These are phyloP conservation scores for Globicephala melas DNA, from an alignment of 2,113 vertebrate species.

Conservation along the genomic window DNA sequence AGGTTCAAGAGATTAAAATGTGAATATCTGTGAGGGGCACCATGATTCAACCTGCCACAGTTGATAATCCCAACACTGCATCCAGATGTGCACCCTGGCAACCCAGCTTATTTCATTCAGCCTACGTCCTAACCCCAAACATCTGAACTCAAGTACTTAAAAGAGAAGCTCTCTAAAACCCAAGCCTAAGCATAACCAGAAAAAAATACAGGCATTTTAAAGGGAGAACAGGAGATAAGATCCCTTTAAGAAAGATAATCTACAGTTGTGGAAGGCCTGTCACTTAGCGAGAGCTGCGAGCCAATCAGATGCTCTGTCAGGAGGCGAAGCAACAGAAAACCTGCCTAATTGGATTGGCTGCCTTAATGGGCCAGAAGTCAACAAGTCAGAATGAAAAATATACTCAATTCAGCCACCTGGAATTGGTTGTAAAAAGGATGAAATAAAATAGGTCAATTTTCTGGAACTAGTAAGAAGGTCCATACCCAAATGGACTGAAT, in stretches of 20 bases:
- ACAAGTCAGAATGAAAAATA: constrained; percentile 68
- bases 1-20: not conserved
- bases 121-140: not conserved
- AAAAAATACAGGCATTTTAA: constrained; percentile 15
- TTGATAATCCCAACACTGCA: not conserved
- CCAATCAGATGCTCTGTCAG: constrained; percentile 63
- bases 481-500: constrained; percentile 46
- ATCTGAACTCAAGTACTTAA: not conserved
- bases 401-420: constrained; percentile 57
- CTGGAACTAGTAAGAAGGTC: constrained; percentile 43
- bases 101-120: not conserved
- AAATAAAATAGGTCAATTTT: constrained; percentile 65
- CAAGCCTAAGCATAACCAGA: not conserved
- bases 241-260: constrained; percentile 46
- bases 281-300: constrained; percentile 37
- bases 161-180: constrained; percentile 33
- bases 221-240: constrained; percentile 31
- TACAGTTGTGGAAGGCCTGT: constrained; percentile 37
- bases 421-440: constrained; percentile 69
- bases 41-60: not conserved
- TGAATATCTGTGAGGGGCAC: not conserved
- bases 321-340: constrained; percentile 38
- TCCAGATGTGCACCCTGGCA: not conserved
- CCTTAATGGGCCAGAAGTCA: constrained; percentile 64
- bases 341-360: constrained; percentile 65